These are phyloP conservation scores for Griposia aprilina DNA, from an alignment of 2,888 invertebrate genomes.

Conservation along the genomic window DNA sequence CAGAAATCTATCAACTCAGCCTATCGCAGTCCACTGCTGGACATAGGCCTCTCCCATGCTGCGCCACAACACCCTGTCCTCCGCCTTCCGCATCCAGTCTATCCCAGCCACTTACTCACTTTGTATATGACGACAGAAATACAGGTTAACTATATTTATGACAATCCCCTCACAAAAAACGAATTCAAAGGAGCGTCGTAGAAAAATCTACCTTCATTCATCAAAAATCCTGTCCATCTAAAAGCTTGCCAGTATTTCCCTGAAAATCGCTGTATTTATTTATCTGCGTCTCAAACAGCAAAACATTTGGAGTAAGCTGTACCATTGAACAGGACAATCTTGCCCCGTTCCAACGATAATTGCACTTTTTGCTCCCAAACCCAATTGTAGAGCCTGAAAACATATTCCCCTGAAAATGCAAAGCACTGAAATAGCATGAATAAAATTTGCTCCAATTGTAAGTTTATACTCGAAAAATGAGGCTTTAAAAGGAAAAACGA, in stretches of 20 bases:
- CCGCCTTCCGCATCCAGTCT: no score
- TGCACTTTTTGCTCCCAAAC: slow-evolving; percentile 12
- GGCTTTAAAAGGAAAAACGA: slow-evolving; percentile 68
- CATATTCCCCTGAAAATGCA: slow-evolving; percentile 49
- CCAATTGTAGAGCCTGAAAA: slow-evolving; percentile 32
- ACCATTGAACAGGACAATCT: not conserved
- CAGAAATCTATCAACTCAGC: no score
- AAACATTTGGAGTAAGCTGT: not conserved
- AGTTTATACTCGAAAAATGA: slow-evolving; percentile 62
- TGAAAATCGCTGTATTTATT: not conserved
- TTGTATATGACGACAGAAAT: not conserved
- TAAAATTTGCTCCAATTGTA: slow-evolving; percentile 59
- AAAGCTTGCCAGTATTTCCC: no score
- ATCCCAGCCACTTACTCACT: no score
- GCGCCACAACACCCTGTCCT: no score
- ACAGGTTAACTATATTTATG: not conserved
- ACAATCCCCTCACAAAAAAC: not conserved
- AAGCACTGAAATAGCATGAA: slow-evolving; percentile 54
- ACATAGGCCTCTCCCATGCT: no score
- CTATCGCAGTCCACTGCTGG: no score
- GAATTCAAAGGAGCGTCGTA: not conserved
- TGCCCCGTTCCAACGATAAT: slow-evolving; percentile 24
- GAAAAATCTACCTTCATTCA: not conserved
- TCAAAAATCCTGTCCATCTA: not conserved
- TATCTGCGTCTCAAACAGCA: not conserved